Base-by-base conservation (phyloP, 2,888 invertebrate species). In the Timema podura region DNA sequence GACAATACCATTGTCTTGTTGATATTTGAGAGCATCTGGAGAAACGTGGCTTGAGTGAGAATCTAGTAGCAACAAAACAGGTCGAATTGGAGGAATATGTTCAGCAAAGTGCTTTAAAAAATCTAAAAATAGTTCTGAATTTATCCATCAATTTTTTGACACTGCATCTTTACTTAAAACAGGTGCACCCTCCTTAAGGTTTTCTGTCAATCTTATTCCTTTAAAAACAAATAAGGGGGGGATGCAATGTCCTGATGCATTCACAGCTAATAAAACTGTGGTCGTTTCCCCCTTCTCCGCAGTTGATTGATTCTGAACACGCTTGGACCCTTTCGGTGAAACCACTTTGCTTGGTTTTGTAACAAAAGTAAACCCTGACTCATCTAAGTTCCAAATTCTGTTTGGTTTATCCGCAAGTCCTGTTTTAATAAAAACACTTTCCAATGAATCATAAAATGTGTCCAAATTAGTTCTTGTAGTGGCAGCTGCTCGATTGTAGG, bases 331-430 rank as follows among this genome's bases (percentile, higher is more conserved):
- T 30, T 30, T 30, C 30, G 3, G 30, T 30, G 30, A 30, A 30
- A 30, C 30, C 10, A 59, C 15, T 59, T 59, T 59, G 15, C 30
- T 59, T 13, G 59, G 59, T 59, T 59, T 59, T 9, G 10, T 59
- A 5, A 59, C 44, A 45, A 65, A n/a, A 44, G 44, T 65, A 46
- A 65, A 65, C 11, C 65, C 46, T 45, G 65, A 44, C 65, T 65
- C 65, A 10, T 44, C 65, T 5, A 65, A 47, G 11, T 45, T 30
- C 30, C 30, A 30, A 30, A 30, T 30, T 30, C 30, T 30, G 30
- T 30, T 30, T 30, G 30, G 30, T 30, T 30, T 30, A 30, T 30
- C 30, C 30, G 30, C 30, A 30, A 30, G 30, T 30, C 30, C 30
- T 30, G 30, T 30, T 30, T 30, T 30, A 30, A 1, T 30, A 30